Base-by-base conservation (phyloP, 1,140 invertebrate species). In the Chelonus insularis region DNA sequence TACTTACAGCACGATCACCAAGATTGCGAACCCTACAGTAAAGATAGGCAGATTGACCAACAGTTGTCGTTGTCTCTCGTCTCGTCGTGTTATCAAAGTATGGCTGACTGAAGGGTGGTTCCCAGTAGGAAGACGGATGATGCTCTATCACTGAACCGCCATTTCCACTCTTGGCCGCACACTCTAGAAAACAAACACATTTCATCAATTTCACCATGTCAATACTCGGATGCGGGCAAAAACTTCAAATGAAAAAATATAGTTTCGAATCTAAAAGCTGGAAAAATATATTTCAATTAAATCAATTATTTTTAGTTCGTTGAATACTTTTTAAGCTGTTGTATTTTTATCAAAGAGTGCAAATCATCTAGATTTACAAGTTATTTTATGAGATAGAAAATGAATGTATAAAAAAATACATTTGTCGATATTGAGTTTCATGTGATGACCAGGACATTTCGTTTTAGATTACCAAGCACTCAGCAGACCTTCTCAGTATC, bases 41-140 rank as follows among this genome's bases (percentile, higher is more conserved):
- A 11, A 95, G 84, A 72, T 92, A 89, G 20, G 91, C 91, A 41
- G 90, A 89, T 80, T 94, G 91, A 12, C 92, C 92, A 52, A 94
- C 90, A 43, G 91, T 93, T 45, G 91, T 90, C 57, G 91, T 92
- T 60, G 91, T 87, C 72, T 94, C 92, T 52, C 89, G 84, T 68
- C 86, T 87, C 34, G 92, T 93, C 64, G 89, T 88, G 82, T 94
- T 94, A 83, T 95, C 92, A 79, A 95, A 95, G 82, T 93, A 93
- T 21, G 93, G 93, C 76, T 92, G 90, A 57, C 89, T 89, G 72
- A 92, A 90, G 2, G 90, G 88, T 69, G 88, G 86, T 64, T 88
- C 86, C 86, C 86, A 88, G 64, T 86, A 87, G 34, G 79, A 74
- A 57, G 74, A 76, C 56, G 69, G 68, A 68, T 78, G 77, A 63